These are phyloP conservation scores for Saccostrea glomerata DNA, from an alignment of 1,140 invertebrate species.

Conservation along the genomic window DNA sequence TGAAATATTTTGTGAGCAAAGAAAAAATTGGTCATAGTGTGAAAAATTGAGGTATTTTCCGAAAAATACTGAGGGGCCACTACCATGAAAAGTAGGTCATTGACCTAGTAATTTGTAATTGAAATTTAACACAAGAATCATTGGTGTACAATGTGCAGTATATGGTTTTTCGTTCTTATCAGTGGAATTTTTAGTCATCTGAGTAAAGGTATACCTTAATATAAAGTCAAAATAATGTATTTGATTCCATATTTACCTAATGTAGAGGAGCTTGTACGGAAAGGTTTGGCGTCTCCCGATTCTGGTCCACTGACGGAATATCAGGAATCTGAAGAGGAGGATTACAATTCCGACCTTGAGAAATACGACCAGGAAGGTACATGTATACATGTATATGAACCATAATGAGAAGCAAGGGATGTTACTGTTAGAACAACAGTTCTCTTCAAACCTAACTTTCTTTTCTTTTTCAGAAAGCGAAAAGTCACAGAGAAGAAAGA, in stretches of 20 bases:
- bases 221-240: no score
- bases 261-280: not conserved
- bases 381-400: not conserved
- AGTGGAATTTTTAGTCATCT: no score
- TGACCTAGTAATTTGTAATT: no score
- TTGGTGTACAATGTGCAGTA: no score
- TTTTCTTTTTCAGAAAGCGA: slow-evolving; percentile 12
- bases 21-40: no score
- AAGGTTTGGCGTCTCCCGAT: not conserved
- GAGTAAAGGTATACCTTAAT: no score
- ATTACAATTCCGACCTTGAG: not conserved
- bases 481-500: not conserved
- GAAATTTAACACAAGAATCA: no score
- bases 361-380: not conserved
- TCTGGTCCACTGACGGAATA: not conserved
- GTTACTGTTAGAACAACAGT: not conserved
- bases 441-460: not conserved
- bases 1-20: no score
- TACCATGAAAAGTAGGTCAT: no score
- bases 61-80: no score
- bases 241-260: not conserved
- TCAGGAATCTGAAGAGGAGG: not conserved
- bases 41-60: no score
- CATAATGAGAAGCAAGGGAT: not conserved
- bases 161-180: no score